Evolutionary conservation across 1,140 invertebrate species (phyloP).

Genomic region (Drosophila subobscura): DNA sequence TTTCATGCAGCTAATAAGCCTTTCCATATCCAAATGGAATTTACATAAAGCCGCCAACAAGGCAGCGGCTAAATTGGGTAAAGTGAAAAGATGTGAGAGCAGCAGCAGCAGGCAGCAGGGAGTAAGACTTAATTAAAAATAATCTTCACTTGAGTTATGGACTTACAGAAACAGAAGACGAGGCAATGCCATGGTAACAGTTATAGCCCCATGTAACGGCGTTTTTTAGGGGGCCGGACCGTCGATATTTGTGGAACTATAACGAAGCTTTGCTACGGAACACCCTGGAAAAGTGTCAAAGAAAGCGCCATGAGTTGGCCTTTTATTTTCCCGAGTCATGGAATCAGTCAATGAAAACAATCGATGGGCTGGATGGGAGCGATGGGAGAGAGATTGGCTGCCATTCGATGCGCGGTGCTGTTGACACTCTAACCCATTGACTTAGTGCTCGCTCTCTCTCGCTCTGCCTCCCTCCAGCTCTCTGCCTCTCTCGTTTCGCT

Average conservation of each 20-base stretch:
- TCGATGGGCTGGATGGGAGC: conserved; percentile 28
- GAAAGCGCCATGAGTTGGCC: conserved; percentile 41
- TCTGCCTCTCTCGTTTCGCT: neutral
- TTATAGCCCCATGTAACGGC: conserved; percentile 39
- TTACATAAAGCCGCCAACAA: conserved; percentile 48
- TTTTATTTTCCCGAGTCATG: conserved; percentile 26
- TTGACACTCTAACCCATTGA: conserved; percentile 42
- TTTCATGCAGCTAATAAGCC: conserved; percentile 71
- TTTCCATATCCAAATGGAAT: conserved; percentile 39
- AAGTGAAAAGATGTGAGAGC: conserved; percentile 64
- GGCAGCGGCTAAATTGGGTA: conserved; percentile 49
- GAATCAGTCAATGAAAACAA: conserved; percentile 6
- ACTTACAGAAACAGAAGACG: conserved; percentile 29
- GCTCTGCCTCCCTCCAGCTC: conserved; percentile 8
- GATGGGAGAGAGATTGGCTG: neutral
- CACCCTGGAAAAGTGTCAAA: conserved; percentile 42
- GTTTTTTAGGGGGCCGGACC: conserved; percentile 23
- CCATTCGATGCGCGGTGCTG: no score
- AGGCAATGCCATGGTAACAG: conserved; percentile 33
- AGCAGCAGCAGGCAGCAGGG: conserved; percentile 13
- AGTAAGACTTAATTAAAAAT: conserved; percentile 62
- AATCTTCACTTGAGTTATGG: conserved; percentile 57
- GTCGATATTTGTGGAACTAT: conserved; percentile 15
- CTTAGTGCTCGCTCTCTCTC: conserved; percentile 22
- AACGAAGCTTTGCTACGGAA: conserved; percentile 6